Base-by-base conservation (phyloP, 2,888 invertebrate species). In the Lasioglossum marginatum region DNA sequence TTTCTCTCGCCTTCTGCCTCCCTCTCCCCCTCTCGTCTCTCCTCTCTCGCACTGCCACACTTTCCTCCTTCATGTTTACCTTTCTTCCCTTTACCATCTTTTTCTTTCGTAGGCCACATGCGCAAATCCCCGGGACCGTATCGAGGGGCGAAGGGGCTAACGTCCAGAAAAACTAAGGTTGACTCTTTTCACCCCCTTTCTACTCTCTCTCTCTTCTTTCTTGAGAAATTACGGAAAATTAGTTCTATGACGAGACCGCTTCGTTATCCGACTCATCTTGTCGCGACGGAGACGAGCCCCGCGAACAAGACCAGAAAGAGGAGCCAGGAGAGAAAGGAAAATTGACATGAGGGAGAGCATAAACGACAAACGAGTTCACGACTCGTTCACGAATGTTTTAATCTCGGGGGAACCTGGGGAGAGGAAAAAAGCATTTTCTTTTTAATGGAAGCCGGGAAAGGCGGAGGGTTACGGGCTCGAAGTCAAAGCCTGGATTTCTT, bases 221-320 rank as follows among this genome's bases (percentile, higher is more conserved):
- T 93, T 93, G 92, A 94, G 88, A 93, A 94, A 94, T 94, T 93
- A 93, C 92, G 84, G 91, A 92, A 94, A 94, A 94, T 94, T 94
- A 94, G 94, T 92, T 88, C 90, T 78, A 91, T 88, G 92, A 92
- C 92, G 88, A 92, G 90, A 88, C 89, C 92, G 92, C 92, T 94
- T 94, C 93, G 92, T 93, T 93, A 91, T 90, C 91, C 83, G 88
- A 79, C 77, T 87, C 86, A 77, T 86, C 90, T 90, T 82, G 91
- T 83, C 81, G 57, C 81, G 78, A 66, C 79, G 37, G 79, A 40
- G 72, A 81, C 73, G 79, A 60, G 82, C 3, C 68, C 70, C 71
- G 77, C 43, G 77, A 48, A 60, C 27, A n/a, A 80, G 70, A 80
- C 34, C 78, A 45, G 45, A 60, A 71, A 31, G 27, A 71, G 83